These are phyloP conservation scores for Chiloscyllium plagiosum DNA, from an alignment of 2,113 vertebrate species.

Conservation along the genomic window DNA sequence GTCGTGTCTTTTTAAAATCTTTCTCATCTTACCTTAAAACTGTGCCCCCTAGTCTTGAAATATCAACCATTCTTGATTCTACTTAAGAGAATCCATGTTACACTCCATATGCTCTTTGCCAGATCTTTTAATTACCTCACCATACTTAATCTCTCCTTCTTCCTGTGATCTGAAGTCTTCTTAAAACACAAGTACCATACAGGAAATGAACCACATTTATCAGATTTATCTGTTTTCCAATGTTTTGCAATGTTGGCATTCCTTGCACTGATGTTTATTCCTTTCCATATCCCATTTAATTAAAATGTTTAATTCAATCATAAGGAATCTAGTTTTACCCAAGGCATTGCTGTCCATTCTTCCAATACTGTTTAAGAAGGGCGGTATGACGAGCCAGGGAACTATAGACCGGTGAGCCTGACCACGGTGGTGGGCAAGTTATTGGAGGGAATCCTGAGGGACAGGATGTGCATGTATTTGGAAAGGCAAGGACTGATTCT, in stretches of 20 bases:
- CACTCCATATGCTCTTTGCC: not conserved
- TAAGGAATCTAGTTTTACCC: not conserved
- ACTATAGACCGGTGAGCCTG: too few species aligned
- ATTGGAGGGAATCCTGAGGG: too few species aligned
- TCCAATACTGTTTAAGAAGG: not conserved
- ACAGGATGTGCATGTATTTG: too few species aligned
- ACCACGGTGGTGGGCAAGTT: too few species aligned
- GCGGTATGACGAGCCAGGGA: too few species aligned
- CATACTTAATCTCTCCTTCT: not conserved
- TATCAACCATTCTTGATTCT: not conserved
- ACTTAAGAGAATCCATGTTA: not conserved
- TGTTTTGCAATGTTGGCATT: not conserved
- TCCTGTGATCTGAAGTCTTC: not conserved
- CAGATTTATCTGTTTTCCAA: not conserved
- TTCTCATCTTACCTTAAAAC: too few species aligned
- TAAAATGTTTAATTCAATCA: not conserved
- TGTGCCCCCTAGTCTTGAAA: too few species aligned
- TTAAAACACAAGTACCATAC: not conserved
- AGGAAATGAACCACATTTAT: not conserved
- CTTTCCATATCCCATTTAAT: not conserved
- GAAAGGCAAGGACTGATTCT: too few species aligned
- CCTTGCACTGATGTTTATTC: not conserved
- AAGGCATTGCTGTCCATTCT: not conserved
- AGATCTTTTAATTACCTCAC: not conserved
- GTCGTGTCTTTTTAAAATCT: too few species aligned